phyloP scores from a whole-genome alignment of 2,113 vertebrate species.

The Scomber scombrus region DNA sequence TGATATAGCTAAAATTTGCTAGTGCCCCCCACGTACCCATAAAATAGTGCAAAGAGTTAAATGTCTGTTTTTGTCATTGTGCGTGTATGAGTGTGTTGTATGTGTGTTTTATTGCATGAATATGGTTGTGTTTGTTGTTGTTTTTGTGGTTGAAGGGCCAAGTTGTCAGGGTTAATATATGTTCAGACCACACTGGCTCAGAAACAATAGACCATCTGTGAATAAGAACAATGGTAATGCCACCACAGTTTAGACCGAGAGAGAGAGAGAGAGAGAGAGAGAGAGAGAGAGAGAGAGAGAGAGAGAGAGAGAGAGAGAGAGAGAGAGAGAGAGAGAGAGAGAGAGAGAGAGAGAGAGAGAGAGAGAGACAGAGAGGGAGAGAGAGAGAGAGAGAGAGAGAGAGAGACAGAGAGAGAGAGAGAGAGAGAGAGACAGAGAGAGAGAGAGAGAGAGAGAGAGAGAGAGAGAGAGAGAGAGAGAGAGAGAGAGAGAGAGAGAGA shows the following conservation, averaged over 20 bases:
- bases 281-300: no score
- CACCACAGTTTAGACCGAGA: conserved; percentile 31
- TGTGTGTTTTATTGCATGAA: background rate
- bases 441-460: no score
- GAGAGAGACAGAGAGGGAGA: no score
- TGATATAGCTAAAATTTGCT: no score
- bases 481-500: no score
- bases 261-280: background rate
- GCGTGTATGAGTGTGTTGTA: background rate
- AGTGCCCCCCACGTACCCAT: no score
- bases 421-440: no score
- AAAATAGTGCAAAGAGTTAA: background rate
- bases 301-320: no score
- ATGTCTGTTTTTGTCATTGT: background rate
- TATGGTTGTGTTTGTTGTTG: background rate
- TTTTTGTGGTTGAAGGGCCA: conserved; percentile 13
- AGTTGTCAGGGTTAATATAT: conserved; percentile 14
- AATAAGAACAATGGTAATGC: conserved; percentile 64
- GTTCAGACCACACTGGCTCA: conserved; percentile 33
- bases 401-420: no score
- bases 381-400: background rate
- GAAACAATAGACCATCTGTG: conserved; percentile 82
- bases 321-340: no score
- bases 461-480: no score
- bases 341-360: no score